Evolutionary conservation across 2,888 invertebrate genomes (phyloP), one percentile per base, ranked within the genome.

Genomic region (Margaritifera margaritifera): DNA sequence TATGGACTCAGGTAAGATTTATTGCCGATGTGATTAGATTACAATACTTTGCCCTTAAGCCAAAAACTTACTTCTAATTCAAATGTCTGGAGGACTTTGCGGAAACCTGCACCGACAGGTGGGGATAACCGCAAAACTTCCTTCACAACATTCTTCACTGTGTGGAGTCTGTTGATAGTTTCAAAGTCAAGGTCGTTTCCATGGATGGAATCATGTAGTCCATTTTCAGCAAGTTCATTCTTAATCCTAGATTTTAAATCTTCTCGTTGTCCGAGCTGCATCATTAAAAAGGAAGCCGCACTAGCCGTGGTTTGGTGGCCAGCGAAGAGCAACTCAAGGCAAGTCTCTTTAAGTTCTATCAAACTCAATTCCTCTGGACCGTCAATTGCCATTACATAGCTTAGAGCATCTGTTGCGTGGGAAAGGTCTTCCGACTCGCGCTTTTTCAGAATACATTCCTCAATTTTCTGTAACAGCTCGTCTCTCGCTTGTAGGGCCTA

Each of bases 281-380:
- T 69, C 3, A 88, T 68, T 50, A 85, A 66, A 5, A 82, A 81
- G 58, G 81, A 80, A 6, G 82, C 77, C 15, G 87, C 86, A 51
- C 85, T 85, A 22, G 86, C 79, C 2, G 82, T 83, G 3, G 87
- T 86, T 63, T 81, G 84, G 61, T 87, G 85, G 0, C 88, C 87
- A 11, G 87, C 87, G 71, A 87, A 88, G 24, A 89, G 76, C 25
- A 89, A 77, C 71, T 89, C 88, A 22, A 89, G 74, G 19, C 85
- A 81, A 6, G 83, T 65, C 20, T 88, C 86, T 57, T 84, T 81
- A 15, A 85, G 65, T 64, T 87, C 85, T 27, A 71, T 65, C 2
- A 71, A 56, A 1, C 73, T 74, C 2, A 84, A 65, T 50, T 72
- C 72, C 18, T 79, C 80, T 8, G 74, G 75, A 6, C 76, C 77